Evolutionary conservation across 2,888 invertebrate species (phyloP).

Genomic region (Drosophila imparisetae): DNA sequence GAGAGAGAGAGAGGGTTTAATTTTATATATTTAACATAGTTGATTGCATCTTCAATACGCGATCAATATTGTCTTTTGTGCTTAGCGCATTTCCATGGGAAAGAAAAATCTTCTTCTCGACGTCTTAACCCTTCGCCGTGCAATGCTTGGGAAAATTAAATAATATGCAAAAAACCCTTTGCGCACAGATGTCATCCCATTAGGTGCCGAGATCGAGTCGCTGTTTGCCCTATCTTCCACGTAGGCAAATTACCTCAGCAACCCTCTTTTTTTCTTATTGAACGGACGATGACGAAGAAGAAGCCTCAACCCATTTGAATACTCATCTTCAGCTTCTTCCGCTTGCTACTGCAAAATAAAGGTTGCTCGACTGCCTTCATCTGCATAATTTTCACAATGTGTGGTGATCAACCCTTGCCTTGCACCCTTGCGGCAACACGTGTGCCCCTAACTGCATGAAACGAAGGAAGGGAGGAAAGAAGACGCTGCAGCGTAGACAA

Average conservation of each 20-base stretch:
- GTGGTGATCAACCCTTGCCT: conserved; percentile 64
- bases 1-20: conserved; percentile 38
- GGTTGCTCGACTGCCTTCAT: conserved; percentile 60
- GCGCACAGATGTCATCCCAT: conserved; percentile 76
- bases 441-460: conserved; percentile 47
- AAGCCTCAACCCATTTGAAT: conserved; percentile 81
- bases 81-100: conserved; percentile 82
- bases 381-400: conserved; percentile 83
- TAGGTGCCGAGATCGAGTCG: conserved; percentile 49
- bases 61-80: conserved; percentile 81
- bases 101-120: conserved; percentile 68
- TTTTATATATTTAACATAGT: conserved; percentile 79
- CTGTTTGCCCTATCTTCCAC: conserved; percentile 53
- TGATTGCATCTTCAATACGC: conserved; percentile 83
- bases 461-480: conserved; percentile 40
- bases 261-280: conserved; percentile 56
- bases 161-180: conserved; percentile 74
- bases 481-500: conserved; percentile 75
- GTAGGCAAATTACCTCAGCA: conserved; percentile 80
- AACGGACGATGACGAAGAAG: conserved; percentile 32
- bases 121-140: conserved; percentile 54
- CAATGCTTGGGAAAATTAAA: conserved; percentile 79
- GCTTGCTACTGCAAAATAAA: conserved; percentile 53
- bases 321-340: conserved; percentile 76
- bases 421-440: conserved; percentile 64